Percentiles rank a stretch among this genome's conserved stretches.
Conservation (phyloP, 2,888 invertebrate genomes). For the Perdita meconis region DNA sequence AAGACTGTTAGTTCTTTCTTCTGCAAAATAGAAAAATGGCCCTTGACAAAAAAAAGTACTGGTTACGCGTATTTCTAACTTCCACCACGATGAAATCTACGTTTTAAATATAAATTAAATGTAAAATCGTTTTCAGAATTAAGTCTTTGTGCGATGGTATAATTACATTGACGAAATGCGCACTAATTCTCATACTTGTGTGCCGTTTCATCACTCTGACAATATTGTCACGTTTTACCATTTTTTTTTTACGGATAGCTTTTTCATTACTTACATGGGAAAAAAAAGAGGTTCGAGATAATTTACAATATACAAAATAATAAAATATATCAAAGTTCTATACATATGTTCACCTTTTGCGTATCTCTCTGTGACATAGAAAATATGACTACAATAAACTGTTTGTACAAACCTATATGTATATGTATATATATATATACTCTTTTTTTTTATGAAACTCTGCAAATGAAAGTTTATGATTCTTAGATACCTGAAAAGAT, state of each 20-base stretch:
- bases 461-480: slow-evolving; percentile 45
- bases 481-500: slow-evolving; percentile 29
- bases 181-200: slow-evolving; percentile 10
- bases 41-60: slow-evolving; percentile 15
- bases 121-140: slow-evolving; percentile 23
- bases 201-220: slow-evolving; percentile 17
- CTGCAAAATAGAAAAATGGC: background rate
- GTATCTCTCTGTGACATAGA: slow-evolving; percentile 49
- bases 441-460: slow-evolving; percentile 42
- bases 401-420: slow-evolving; percentile 61
- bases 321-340: slow-evolving; percentile 62
- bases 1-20: background rate
- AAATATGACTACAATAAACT: slow-evolving; percentile 59
- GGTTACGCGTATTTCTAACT: slow-evolving; percentile 14
- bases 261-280: slow-evolving; percentile 17
- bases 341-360: slow-evolving; percentile 56
- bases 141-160: slow-evolving; percentile 41
- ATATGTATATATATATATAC: slow-evolving; percentile 35
- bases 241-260: slow-evolving; percentile 14
- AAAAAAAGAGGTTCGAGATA: slow-evolving; percentile 43
- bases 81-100: slow-evolving; percentile 37
- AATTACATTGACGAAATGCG: slow-evolving; percentile 27
- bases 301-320: slow-evolving; percentile 65
- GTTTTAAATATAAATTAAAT: slow-evolving; percentile 42
- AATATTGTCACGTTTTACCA: background rate